Evolutionary conservation across 2,113 vertebrate species (phyloP).

Genomic region (Apus apus): DNA sequence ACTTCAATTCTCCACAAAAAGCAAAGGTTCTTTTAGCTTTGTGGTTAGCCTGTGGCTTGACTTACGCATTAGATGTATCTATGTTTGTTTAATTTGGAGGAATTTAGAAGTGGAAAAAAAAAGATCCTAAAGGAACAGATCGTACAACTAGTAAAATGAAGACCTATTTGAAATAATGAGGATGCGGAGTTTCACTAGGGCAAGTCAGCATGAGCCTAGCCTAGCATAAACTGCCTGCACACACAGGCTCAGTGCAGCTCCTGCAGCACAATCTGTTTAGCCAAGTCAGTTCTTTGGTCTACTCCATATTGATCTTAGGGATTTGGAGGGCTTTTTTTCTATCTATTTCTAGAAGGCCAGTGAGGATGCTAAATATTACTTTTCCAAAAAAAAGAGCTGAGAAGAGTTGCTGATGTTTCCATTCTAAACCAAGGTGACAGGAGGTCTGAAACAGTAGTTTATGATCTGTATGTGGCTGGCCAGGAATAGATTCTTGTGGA

Average conservation of each 20-base stretch:
- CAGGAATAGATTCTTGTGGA: neutral
- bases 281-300: neutral
- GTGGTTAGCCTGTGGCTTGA: neutral
- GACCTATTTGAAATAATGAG: neutral
- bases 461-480: neutral
- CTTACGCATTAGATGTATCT: neutral
- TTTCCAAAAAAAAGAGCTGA: neutral
- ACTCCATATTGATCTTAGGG: fast-evolving
- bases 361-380: neutral
- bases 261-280: neutral
- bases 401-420: neutral
- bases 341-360: neutral
- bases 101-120: neutral
- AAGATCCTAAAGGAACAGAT: neutral
- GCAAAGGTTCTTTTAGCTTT: neutral
- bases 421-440: neutral
- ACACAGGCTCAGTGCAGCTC: neutral
- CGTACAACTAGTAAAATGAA: neutral
- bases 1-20: neutral
- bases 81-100: neutral
- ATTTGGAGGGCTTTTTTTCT: neutral
- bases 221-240: neutral
- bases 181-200: neutral
- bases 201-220: neutral
- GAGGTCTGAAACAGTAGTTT: neutral